Evolutionary conservation across 1,140 invertebrate species (phyloP), one percentile per base, ranked within the genome.

Genomic region (Varroa destructor): DNA sequence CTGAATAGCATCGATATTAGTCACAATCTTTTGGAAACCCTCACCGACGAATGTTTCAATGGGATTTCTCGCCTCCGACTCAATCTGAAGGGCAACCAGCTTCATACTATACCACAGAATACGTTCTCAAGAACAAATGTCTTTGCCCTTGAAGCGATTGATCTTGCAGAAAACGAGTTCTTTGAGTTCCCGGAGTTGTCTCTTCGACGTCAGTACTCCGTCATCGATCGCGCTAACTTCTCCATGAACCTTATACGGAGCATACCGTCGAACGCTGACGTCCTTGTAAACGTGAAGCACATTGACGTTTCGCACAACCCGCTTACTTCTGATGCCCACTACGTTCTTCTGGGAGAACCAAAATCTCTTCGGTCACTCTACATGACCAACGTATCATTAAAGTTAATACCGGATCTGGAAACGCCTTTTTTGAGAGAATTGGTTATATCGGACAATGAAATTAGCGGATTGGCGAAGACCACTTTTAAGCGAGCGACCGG

Each of bases 301-400:
- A 81, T 94, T 0, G 90, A 93, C 80, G 78, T 94, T 0, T 91
- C 89, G 1, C 88, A 86, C 74, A 94, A 93, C 83, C 88, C 89
- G 0, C 78, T 94, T 0, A 86, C 86, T 3, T 79, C 83, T 71
- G 85, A 87, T 74, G 85, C 90, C 0, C 82, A 93, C 2, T 81
- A 79, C 8, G 87, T 87, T 76, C 85, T 94, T 55, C 78, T 94
- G 0, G 88, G 87, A 57, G 90, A 93, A 77, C 90, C 90, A 0
- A 94, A 93, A 82, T 90, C 90, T 0, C 85, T 91, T 0, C 79
- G 90, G 67, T 84, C 86, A 58, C 79, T 94, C 8, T 91, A 90
- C 78, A 79, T 94, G 40, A 89, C 89, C 0, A 85, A 86, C 56
- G 89, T 88, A 1, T 87, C 87, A 10, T 87, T 92, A 5, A 84